A percentile compares a stretch with the other conserved stretches of the same genome.
Evolutionary conservation across 2,797 vertebrate genomes (phyloP).

Genomic region (Psittacula echo): DNA sequence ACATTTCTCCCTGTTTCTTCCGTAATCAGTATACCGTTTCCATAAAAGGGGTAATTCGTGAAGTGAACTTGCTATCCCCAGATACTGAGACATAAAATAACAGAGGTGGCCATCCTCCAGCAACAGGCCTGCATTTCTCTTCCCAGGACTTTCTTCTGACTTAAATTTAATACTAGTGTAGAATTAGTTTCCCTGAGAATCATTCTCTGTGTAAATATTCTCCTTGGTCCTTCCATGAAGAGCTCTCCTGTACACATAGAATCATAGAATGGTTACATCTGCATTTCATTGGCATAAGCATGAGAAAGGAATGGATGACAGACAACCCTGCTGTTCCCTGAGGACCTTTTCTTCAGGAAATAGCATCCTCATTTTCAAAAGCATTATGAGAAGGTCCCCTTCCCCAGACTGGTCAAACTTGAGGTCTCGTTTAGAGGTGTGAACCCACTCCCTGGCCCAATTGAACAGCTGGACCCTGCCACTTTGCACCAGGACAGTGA

Average conservation of each 20-base stretch:
- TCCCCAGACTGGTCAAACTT: neutral
- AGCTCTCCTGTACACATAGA: neutral
- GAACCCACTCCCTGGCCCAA: neutral
- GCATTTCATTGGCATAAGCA: neutral
- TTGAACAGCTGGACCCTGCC: neutral
- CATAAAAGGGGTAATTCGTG: slow-evolving; percentile 57
- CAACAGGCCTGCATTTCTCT: neutral
- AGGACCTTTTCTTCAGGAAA: neutral
- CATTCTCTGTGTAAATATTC: neutral
- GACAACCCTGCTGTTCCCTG: neutral
- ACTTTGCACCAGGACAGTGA: neutral
- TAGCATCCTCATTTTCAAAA: neutral
- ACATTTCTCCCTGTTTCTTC: neutral
- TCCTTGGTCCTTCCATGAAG: neutral
- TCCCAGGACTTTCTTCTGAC: neutral
- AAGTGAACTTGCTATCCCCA: slow-evolving; percentile 45
- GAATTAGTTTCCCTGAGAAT: neutral
- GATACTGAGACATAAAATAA: neutral
- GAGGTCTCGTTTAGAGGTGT: neutral
- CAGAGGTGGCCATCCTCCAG: neutral
- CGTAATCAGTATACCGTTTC: neutral
- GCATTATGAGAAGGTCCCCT: neutral
- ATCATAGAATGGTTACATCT: neutral
- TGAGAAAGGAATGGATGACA: slow-evolving; percentile 20
- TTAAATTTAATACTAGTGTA: neutral